Base-by-base conservation (phyloP, 2,888 invertebrate species). In the Adela reaumurella region DNA sequence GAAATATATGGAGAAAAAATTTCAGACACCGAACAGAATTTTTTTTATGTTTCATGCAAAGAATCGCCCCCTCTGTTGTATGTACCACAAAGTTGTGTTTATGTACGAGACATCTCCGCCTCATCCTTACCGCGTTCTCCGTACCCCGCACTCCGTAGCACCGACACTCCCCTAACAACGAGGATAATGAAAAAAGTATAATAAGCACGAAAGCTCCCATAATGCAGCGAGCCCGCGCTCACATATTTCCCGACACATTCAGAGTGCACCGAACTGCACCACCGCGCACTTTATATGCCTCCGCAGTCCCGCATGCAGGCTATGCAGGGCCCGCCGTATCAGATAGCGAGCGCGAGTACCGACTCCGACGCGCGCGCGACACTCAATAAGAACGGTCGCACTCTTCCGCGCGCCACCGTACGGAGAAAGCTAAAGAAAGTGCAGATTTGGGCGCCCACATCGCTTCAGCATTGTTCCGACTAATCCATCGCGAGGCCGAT, bases 371-470 rank as follows among this genome's bases (percentile, higher is more conserved):
- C 58, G 57, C 62, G 62, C 59, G 58, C 61, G 60, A 46, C 11
- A 35, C 35, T 43, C 68, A 68, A 70, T 74, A 69, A 72, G 65
- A 70, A 67, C 77, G 74, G 70, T 73, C 70, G 72, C 70, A 70
- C 74, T 72, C 71, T 71, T 70, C 73, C 70, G 69, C 65, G 42
- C 19, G 65, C 70, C 70, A 71, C 74, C 77, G 70, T 74, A 76
- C 73, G 74, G 78, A 76, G 78, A 78, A 77, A 78, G 78, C 76
- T 65, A 67, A 68, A 77, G 78, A 77, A 78, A 77, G 78, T 71
- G 76, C 71, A 72, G 72, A 76, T 74, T 77, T 77, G 73, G 74
- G 70, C 65, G 74, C 78, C 77, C 68, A 76, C 72, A 73, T 73
- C 67, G 62, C 64, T n/a, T 70, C 71, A 73, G 64, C 68, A 68